phyloP scores from a whole-genome alignment of 1,140 invertebrate genomes.

The Drosophila bipectinata region DNA sequence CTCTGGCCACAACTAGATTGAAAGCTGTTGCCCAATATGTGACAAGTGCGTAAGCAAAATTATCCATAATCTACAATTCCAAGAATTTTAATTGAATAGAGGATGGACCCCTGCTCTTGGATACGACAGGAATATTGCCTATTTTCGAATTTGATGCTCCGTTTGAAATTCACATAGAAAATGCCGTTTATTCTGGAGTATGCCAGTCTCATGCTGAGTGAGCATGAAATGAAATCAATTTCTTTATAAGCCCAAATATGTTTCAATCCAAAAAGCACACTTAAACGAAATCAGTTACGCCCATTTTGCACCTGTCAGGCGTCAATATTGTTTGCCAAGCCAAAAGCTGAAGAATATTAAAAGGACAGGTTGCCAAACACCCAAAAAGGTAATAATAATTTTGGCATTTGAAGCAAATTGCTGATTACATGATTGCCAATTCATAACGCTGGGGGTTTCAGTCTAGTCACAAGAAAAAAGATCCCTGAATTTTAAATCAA shows the following conservation, averaged over 20 bases:
- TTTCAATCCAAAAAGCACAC: slow-evolving; percentile 42
- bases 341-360: slow-evolving; percentile 5
- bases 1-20: not conserved
- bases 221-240: slow-evolving; percentile 43
- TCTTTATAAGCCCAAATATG: slow-evolving; percentile 32
- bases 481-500: not conserved
- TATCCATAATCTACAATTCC: not conserved
- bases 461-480: not conserved
- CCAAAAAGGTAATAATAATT: not conserved
- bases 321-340: slow-evolving; percentile 10
- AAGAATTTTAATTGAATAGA: not conserved
- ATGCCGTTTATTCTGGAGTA: slow-evolving; percentile 17
- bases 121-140: not conserved
- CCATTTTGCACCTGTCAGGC: slow-evolving; percentile 46
- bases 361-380: slow-evolving; percentile 1
- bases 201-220: slow-evolving; percentile 32
- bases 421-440: not conserved
- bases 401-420: not conserved
- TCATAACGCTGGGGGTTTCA: not conserved
- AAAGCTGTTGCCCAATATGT: not conserved
- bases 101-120: not conserved
- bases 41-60: not conserved
- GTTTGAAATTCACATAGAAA: slow-evolving; percentile 5
- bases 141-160: slow-evolving; percentile 11
- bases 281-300: slow-evolving; percentile 25